A percentile compares a stretch with the other conserved stretches of the same genome.
Conservation (phyloP, 2,113 vertebrate species). For the Zonotrichia leucophrys region DNA sequence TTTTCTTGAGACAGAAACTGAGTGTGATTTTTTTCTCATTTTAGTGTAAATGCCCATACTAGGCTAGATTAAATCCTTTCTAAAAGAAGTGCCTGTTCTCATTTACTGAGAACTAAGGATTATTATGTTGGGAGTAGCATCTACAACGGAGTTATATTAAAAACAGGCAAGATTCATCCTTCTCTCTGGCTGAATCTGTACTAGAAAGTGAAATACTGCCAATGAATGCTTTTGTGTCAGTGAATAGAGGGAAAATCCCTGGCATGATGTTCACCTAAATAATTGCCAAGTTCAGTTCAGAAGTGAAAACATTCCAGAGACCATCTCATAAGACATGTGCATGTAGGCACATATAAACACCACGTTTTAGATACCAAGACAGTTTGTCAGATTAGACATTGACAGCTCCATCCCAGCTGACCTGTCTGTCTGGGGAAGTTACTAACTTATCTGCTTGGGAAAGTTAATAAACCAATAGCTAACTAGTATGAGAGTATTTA, state of each 20-base stretch:
- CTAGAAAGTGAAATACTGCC: background rate
- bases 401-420: background rate
- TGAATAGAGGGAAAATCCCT: background rate
- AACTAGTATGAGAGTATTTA: background rate
- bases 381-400: background rate
- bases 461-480: background rate
- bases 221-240: background rate
- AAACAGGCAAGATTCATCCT: background rate
- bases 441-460: background rate
- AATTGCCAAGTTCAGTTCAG: background rate
- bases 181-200: background rate
- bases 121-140: background rate
- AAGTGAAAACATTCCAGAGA: background rate
- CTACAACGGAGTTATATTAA: background rate
- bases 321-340: rapidly evolving
- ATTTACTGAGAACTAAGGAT: background rate
- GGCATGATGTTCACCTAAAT: background rate
- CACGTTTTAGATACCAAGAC: background rate
- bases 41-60: background rate
- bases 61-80: background rate
- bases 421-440: background rate
- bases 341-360: background rate
- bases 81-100: background rate
- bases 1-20: background rate
- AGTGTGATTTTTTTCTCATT: background rate